phyloP scores from a whole-genome alignment of 2,113 vertebrate genomes.

The Todiramphus chloris region DNA sequence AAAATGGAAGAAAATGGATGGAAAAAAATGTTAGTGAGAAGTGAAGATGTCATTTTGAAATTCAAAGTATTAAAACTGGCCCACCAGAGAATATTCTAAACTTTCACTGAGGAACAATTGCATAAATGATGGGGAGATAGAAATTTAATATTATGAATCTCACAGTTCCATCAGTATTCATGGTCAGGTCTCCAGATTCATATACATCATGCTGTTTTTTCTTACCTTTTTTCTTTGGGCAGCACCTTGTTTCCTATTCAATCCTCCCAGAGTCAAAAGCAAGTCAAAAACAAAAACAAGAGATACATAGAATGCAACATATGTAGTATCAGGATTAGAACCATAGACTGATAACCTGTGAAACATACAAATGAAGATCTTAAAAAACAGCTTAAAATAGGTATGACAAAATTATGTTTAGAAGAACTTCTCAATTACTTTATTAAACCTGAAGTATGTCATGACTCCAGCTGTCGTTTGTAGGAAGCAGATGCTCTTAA shows the following conservation, averaged over 20 bases:
- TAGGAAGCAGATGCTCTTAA: neutral
- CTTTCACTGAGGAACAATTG: neutral
- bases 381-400: neutral
- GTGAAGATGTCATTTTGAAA: neutral
- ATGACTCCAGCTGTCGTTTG: neutral
- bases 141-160: neutral
- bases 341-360: neutral
- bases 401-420: neutral
- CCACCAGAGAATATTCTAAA: neutral
- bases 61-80: neutral
- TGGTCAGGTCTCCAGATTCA: neutral
- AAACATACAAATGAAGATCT: neutral
- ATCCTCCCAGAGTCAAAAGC: neutral
- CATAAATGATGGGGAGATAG: neutral
- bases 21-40: neutral
- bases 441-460: neutral
- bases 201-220: neutral
- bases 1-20: neutral
- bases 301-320: neutral
- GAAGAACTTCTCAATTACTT: neutral
- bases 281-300: neutral
- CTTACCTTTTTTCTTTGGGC: neutral
- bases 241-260: neutral
- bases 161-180: neutral
- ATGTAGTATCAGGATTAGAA: neutral